These are phyloP conservation scores for Leuciscus idus DNA, from an alignment of 2,113 vertebrate species.

Conservation along the genomic window DNA sequence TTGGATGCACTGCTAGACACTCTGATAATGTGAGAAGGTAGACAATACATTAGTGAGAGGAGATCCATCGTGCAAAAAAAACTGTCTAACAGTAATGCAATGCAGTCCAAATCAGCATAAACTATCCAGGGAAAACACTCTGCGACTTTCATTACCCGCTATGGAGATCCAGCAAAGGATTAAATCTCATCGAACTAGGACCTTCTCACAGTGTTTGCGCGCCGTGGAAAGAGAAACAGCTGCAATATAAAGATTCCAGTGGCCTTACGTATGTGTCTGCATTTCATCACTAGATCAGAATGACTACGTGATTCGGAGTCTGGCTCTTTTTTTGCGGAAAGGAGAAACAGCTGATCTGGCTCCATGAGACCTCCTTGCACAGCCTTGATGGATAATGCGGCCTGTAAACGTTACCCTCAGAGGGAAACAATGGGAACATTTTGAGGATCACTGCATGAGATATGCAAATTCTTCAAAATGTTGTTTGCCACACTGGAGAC, in stretches of 20 bases:
- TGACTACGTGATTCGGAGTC: slow-evolving; percentile 20
- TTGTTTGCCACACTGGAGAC: background rate
- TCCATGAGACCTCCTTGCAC: background rate
- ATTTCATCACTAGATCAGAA: slow-evolving; percentile 38
- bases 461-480: background rate
- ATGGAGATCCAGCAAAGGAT: slow-evolving; percentile 10
- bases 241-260: slow-evolving; percentile 49
- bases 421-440: background rate
- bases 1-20: background rate
- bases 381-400: slow-evolving; percentile 5
- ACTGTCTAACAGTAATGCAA: background rate
- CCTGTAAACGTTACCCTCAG: background rate
- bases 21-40: slow-evolving; percentile 1
- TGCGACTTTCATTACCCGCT: background rate
- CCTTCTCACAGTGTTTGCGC: background rate
- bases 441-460: background rate
- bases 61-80: background rate
- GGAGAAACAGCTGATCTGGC: background rate
- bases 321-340: background rate
- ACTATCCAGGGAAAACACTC: background rate
- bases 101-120: background rate
- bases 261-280: slow-evolving; percentile 27
- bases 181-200: slow-evolving; percentile 9
- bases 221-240: slow-evolving; percentile 42
- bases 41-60: slow-evolving; percentile 2